Conservation (phyloP, 2,113 vertebrate genomes). For the Malurus elegans region DNA sequence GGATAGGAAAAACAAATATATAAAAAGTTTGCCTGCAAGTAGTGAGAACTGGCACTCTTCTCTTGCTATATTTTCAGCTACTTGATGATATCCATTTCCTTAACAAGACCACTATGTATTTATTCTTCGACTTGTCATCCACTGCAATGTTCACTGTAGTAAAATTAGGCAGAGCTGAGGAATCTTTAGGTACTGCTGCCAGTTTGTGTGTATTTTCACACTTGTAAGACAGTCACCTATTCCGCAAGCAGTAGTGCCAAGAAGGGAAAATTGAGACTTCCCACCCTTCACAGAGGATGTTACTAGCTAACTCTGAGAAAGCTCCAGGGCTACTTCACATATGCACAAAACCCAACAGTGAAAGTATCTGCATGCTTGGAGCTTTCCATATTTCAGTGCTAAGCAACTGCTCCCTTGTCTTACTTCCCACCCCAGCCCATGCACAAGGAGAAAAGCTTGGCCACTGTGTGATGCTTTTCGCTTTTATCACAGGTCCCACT, state of each 20-base stretch:
- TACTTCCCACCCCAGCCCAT: background rate
- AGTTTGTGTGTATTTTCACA: background rate
- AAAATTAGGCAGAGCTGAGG: slow-evolving; percentile 41
- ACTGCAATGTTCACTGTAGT: background rate
- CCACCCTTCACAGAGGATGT: background rate
- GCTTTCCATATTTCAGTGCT: background rate
- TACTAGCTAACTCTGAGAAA: background rate
- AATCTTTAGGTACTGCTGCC: background rate
- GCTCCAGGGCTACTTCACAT: background rate
- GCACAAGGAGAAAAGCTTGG: background rate
- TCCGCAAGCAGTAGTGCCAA: background rate
- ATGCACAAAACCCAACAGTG: background rate
- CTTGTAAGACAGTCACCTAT: background rate
- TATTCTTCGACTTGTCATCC: background rate
- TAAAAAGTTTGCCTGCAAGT: background rate
- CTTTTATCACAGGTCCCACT: background rate
- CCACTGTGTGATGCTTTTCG: background rate
- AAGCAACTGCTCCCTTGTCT: background rate
- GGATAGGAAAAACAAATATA: background rate
- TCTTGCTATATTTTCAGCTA: background rate
- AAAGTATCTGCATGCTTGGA: background rate
- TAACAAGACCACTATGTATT: background rate
- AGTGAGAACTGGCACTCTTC: background rate
- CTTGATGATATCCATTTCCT: background rate
- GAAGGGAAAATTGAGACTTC: background rate